These are phyloP conservation scores for Temnothorax rugatulus DNA, from an alignment of 2,888 invertebrate genomes.

Conservation along the genomic window DNA sequence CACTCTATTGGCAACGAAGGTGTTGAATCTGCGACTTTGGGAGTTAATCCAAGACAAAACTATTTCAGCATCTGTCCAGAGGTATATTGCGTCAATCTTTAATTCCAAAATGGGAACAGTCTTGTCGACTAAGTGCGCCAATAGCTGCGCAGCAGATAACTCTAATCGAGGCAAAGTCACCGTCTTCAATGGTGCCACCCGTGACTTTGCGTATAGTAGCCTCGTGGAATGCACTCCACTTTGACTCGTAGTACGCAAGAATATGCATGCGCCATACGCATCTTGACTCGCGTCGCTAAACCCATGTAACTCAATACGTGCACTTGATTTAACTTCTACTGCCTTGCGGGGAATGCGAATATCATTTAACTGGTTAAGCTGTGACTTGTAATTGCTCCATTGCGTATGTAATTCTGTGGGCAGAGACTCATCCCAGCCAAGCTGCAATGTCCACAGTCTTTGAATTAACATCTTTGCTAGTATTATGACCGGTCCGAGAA, in stretches of 20 bases:
- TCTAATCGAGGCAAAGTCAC: neutral
- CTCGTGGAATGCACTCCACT: neutral
- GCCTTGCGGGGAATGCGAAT: neutral
- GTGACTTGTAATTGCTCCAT: neutral
- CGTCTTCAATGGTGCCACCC: conserved; percentile 8
- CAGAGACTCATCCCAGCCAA: neutral
- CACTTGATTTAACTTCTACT: neutral
- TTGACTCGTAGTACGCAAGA: neutral
- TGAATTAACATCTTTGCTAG: neutral
- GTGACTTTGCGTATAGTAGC: conserved; percentile 8
- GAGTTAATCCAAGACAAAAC: neutral
- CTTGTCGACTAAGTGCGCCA: neutral
- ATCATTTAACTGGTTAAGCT: neutral
- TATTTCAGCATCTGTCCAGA: conserved; percentile 26
- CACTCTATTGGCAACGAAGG: conserved; percentile 32
- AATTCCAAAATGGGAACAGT: neutral
- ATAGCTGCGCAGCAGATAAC: neutral
- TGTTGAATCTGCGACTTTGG: neutral
- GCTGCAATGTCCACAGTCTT: neutral
- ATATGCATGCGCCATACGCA: conserved; percentile 27
- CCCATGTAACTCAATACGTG: neutral
- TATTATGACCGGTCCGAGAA: neutral
- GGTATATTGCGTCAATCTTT: neutral
- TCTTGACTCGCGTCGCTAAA: neutral
- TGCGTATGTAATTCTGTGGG: neutral